Conservation (phyloP, 2,797 vertebrate genomes). For the Kryptolebias ocellatus region DNA sequence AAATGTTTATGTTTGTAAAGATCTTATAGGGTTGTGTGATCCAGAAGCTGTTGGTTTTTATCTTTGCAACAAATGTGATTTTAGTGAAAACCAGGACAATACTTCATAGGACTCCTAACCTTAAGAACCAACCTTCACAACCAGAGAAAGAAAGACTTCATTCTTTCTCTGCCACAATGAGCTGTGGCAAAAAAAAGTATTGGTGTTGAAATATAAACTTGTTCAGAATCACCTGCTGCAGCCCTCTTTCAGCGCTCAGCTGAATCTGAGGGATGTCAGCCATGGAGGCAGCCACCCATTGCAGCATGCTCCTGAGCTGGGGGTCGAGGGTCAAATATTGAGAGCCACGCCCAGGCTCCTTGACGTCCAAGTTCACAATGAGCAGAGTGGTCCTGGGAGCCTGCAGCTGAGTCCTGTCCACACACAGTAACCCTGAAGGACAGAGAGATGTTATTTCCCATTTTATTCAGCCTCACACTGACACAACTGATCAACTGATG, state of each 20-base stretch:
- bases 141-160: background rate
- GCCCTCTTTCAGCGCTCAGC: slow-evolving; percentile 84
- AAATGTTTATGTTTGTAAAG: too few species aligned
- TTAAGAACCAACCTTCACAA: slow-evolving; percentile 13
- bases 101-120: background rate
- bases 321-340: slow-evolving; percentile 82
- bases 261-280: slow-evolving; percentile 85
- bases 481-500: too few species aligned
- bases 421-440: slow-evolving; percentile 80
- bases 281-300: slow-evolving; percentile 93
- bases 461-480: background rate
- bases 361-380: slow-evolving; percentile 85
- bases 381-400: slow-evolving; percentile 76
- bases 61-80: too few species aligned
- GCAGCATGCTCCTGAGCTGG: slow-evolving; percentile 89
- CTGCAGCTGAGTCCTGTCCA: slow-evolving; percentile 74
- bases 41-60: too few species aligned
- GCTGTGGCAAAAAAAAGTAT: background rate
- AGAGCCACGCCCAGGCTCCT: slow-evolving; percentile 75
- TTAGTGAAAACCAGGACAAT: background rate
- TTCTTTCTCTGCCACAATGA: slow-evolving; percentile 5
- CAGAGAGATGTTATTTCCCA: background rate
- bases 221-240: slow-evolving; percentile 83
- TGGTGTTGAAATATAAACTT: slow-evolving; percentile 1
- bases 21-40: too few species aligned